Percentiles rank a stretch among this genome's conserved stretches.
Evolutionary conservation across 2,888 invertebrate species (phyloP).

Genomic region (Diachrysia chrysitis): DNA sequence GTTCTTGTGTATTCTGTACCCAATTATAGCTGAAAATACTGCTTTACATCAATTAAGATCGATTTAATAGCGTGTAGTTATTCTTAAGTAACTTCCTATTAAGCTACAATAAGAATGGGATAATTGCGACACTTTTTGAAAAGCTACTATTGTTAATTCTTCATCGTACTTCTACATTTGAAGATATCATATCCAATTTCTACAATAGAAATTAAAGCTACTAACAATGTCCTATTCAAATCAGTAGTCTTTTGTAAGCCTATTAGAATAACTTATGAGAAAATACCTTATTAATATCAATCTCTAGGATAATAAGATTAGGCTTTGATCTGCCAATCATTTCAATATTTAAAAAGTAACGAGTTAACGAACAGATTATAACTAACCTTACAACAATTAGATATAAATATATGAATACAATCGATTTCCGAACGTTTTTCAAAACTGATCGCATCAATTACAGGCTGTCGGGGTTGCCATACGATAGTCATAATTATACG

Average conservation of each 20-base stretch:
- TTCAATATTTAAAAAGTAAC: conserved; percentile 54
- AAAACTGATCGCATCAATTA: conserved; percentile 57
- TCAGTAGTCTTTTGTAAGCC: conserved; percentile 29
- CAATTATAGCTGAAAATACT: conserved; percentile 8
- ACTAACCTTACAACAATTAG: conserved; percentile 51
- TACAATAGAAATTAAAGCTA: not conserved
- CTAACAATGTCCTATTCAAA: conserved; percentile 33
- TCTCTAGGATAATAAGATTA: conserved; percentile 28
- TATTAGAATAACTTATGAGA: conserved; percentile 46
- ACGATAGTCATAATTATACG: conserved; percentile 60
- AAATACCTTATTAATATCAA: conserved; percentile 46
- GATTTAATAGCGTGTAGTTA: no score
- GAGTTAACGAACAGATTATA: conserved; percentile 35
- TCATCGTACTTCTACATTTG: not conserved
- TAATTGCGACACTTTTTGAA: not conserved
- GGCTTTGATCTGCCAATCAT: conserved; percentile 53
- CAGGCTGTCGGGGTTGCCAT: conserved; percentile 57
- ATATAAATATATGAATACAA: conserved; percentile 43
- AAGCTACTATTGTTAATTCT: not conserved
- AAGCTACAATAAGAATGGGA: not conserved
- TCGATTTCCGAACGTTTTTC: conserved; percentile 49
- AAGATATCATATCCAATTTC: not conserved
- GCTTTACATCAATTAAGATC: not conserved
- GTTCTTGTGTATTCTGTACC: conserved; percentile 29
- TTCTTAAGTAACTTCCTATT: no score